These are phyloP conservation scores for Macrotus californicus DNA, from an alignment of 2,113 vertebrate species.

Conservation along the genomic window DNA sequence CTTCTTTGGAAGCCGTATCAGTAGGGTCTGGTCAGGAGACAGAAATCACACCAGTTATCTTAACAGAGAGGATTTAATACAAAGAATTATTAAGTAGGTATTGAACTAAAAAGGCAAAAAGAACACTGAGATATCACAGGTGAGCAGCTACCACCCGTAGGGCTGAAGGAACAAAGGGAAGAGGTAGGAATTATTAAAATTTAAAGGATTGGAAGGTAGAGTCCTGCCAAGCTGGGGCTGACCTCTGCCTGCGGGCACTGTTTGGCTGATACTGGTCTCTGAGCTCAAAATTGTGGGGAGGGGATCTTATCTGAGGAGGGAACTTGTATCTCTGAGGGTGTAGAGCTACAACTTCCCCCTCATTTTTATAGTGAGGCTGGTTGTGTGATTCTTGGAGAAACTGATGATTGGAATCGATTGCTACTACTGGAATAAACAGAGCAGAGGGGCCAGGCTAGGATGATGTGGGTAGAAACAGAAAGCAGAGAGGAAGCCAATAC, in stretches of 20 bases:
- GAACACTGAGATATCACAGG: background rate
- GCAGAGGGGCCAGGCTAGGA: background rate
- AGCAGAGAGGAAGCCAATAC: background rate
- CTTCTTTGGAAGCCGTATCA: background rate
- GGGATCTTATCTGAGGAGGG: background rate
- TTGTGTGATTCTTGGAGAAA: background rate
- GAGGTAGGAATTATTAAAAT: background rate
- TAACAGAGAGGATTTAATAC: conserved; percentile 2
- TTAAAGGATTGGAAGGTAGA: background rate
- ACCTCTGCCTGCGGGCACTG: background rate
- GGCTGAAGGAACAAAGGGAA: background rate
- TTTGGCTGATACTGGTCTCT: background rate
- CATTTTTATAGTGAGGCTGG: background rate
- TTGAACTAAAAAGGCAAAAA: background rate
- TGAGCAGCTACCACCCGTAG: background rate
- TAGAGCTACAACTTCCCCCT: too few species aligned
- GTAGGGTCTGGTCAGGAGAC: background rate
- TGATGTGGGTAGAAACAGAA: background rate
- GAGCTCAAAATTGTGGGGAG: background rate
- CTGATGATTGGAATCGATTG: background rate
- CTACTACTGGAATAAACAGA: background rate
- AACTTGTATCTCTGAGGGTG: background rate
- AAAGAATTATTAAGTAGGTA: conserved; percentile 32
- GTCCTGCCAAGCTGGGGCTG: background rate
- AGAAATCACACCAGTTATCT: background rate